Conservation (phyloP, 1,140 invertebrate species). For the Drosophila grimshawi region DNA sequence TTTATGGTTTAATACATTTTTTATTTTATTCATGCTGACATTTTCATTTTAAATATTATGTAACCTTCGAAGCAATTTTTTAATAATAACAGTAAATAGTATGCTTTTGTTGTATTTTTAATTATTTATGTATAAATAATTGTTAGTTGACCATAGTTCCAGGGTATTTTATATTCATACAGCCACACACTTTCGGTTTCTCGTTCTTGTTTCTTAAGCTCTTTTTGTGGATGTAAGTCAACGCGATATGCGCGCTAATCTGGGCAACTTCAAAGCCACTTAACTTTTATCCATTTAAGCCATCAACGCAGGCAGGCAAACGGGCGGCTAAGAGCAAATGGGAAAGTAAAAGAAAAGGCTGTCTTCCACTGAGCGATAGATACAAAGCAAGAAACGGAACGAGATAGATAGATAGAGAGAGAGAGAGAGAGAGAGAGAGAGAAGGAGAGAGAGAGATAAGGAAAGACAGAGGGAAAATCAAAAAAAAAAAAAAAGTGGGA, state of each 20-base stretch:
- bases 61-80: too few species aligned
- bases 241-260: constrained; percentile 77
- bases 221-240: constrained; percentile 56
- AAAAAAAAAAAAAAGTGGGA: constrained; percentile 22
- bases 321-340: constrained; percentile 59
- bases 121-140: neutral
- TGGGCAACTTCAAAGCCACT: constrained; percentile 80
- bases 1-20: too few species aligned
- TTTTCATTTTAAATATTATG: too few species aligned
- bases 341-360: constrained; percentile 63
- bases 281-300: constrained; percentile 82
- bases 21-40: too few species aligned
- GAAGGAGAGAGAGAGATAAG: neutral
- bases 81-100: too few species aligned
- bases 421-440: constrained; percentile 1
- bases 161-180: constrained; percentile 55
- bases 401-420: neutral
- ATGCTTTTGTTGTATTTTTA: neutral
- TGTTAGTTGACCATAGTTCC: neutral
- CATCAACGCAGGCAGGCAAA: constrained; percentile 59
- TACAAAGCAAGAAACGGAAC: constrained; percentile 6
- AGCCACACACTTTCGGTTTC: constrained; percentile 11
- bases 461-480: neutral
- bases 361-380: constrained; percentile 31
- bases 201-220: constrained; percentile 38